Base-by-base conservation (phyloP, 1,140 invertebrate genomes). In the Prorops nasuta region DNA sequence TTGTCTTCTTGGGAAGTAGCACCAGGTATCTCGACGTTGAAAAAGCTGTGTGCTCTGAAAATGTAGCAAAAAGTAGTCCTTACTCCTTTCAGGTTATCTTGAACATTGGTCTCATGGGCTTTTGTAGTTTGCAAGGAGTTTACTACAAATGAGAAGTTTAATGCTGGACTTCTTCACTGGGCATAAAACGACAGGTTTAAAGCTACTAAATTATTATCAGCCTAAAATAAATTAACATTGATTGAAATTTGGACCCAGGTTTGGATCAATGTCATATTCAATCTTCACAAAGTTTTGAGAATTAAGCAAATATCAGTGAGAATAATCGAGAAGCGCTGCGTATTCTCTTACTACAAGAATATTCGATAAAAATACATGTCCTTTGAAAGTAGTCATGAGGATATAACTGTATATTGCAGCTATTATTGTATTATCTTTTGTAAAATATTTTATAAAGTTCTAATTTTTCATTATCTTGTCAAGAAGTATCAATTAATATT, bases 31-130 rank as follows among this genome's bases (percentile, higher is more conserved):
- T 38, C 49, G 44, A 37, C 43, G 42, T 18, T 12, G 7, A 12
- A 2, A 8, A 42, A 38, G 36, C 44, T 56, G 35, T 57, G 32
- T 57, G n/a, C 32, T 50, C 32, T 60, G 44, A 47, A 49, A 57
- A 35, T 44, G 48, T 50, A 62, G 58, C 54, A 62, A 54, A 62
- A 62, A 57, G 54, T 62, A 62, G 59, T 47, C 54, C 59, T 62
- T 62, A 49, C 50, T 62, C 59, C 54, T 62, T 60, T 62, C 59
- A 62, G 58, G 54, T 62, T n/a, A n/a, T n/a, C n/a, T n/a, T 52
- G 36, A 51, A 22, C 50, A 41, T 43, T 19, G 35, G 35, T 35
- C 31, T 24, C 42, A 8, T 28, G 36, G 24, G 9, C n/a, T 18
- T 17, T 16, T 46, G 44, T 35, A 46, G 19, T 19, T 49, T 20